phyloP scores from a whole-genome alignment of 2,888 invertebrate species.

The Serrognathus titanus region DNA sequence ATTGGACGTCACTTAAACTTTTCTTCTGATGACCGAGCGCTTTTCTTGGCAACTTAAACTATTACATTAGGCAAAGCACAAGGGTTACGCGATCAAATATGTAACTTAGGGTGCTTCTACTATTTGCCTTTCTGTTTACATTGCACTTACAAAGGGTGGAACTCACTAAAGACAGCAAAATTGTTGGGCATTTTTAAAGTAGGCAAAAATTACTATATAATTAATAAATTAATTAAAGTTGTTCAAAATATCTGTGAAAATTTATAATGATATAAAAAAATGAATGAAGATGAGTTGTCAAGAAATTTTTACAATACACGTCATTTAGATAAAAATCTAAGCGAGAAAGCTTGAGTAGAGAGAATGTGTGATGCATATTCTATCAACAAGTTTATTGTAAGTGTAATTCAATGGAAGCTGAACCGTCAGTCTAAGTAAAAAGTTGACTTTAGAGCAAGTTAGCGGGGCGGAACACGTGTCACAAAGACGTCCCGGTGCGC shows the following conservation, averaged over 20 bases:
- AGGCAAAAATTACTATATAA: no score
- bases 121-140: background rate
- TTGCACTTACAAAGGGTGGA: no score
- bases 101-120: background rate
- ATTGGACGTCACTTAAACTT: constrained; percentile 1
- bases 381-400: constrained; percentile 36
- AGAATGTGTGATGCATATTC: constrained; percentile 33
- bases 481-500: constrained; percentile 36
- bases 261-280: no score
- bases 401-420: constrained; percentile 35
- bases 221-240: no score
- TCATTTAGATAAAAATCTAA: no score
- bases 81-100: background rate
- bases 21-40: background rate
- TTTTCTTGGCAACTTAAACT: background rate
- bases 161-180: no score
- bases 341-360: background rate
- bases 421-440: constrained; percentile 38
- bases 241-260: no score
- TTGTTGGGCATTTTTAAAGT: no score
- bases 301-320: no score
- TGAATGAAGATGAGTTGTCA: no score
- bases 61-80: background rate
- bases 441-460: constrained; percentile 40
- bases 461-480: constrained; percentile 40